Evolutionary conservation across 2,113 vertebrate species (phyloP).

Genomic region (Cettia cetti): DNA sequence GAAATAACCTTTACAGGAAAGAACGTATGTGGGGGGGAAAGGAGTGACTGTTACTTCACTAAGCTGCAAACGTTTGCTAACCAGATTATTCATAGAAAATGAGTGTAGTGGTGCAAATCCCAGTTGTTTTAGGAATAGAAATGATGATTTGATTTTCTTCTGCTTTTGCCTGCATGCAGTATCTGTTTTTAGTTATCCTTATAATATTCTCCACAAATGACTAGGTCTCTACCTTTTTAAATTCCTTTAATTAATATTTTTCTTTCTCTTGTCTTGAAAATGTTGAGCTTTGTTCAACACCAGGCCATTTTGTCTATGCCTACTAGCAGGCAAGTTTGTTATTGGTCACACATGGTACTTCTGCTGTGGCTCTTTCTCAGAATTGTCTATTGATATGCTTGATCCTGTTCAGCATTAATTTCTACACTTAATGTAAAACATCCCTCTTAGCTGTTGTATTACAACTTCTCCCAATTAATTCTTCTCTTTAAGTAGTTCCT

Average conservation of each 20-base stretch:
- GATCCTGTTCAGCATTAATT: neutral
- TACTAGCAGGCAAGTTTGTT: neutral
- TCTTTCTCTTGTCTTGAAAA: neutral
- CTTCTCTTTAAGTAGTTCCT: neutral
- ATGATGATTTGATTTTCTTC: neutral
- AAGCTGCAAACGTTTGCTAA: neutral
- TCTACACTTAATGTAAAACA: no score
- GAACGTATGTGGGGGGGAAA: fast-evolving
- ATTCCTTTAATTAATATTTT: neutral
- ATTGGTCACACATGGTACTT: neutral
- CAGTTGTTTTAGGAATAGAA: neutral
- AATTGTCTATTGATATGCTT: neutral
- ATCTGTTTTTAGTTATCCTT: neutral
- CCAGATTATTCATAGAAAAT: neutral
- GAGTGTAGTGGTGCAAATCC: neutral
- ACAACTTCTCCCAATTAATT: neutral
- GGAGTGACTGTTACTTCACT: neutral
- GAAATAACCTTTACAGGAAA: neutral
- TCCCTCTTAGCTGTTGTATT: neutral
- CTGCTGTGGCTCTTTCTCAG: neutral
- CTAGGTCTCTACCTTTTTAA: neutral
- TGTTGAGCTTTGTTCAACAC: neutral
- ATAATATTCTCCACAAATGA: neutral
- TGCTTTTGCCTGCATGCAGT: neutral
- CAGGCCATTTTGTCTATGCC: neutral